Conservation (phyloP, 92 coral and sea anemone genomes). For the Hydrozoanthus gracilis region DNA sequence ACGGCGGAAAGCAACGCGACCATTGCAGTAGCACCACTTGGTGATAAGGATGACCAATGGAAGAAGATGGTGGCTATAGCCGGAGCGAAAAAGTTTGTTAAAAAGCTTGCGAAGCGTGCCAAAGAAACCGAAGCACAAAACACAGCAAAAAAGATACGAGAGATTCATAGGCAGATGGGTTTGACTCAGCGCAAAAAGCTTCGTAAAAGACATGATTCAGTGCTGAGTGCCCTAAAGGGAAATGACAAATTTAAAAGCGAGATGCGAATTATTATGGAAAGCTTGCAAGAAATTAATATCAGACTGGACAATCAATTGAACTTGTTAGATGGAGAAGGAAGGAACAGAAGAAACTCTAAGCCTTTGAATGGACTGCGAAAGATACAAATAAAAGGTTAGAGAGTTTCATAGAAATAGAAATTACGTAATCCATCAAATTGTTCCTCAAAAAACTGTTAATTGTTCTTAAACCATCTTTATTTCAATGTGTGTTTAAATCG, state of each 20-base stretch:
- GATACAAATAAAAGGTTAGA: conserved; percentile 21
- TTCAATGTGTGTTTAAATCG: no score
- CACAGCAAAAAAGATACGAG: conserved; percentile 41
- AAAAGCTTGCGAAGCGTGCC: background rate
- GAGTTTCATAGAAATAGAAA: background rate
- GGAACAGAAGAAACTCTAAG: background rate
- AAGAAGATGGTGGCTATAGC: background rate
- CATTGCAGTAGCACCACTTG: background rate
- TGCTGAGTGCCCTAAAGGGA: conserved; percentile 8
- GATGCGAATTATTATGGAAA: conserved; percentile 38
- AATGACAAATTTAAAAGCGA: conserved; percentile 25
- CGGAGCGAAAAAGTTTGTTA: conserved; percentile 24
- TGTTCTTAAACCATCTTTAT: no score
- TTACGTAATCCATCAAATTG: no score
- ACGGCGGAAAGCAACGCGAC: background rate
- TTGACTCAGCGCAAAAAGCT: conserved; percentile 33
- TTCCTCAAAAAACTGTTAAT: no score
- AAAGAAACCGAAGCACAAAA: background rate
- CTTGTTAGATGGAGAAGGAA: conserved; percentile 9
- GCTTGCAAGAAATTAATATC: conserved; percentile 27
- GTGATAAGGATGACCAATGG: background rate
- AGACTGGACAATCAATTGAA: conserved; percentile 39
- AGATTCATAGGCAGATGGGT: conserved; percentile 39
- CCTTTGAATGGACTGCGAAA: background rate
- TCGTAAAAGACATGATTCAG: conserved; percentile 2